These are phyloP conservation scores for Drosophila paracracens DNA, from an alignment of 2,888 invertebrate genomes.

Conservation along the genomic window DNA sequence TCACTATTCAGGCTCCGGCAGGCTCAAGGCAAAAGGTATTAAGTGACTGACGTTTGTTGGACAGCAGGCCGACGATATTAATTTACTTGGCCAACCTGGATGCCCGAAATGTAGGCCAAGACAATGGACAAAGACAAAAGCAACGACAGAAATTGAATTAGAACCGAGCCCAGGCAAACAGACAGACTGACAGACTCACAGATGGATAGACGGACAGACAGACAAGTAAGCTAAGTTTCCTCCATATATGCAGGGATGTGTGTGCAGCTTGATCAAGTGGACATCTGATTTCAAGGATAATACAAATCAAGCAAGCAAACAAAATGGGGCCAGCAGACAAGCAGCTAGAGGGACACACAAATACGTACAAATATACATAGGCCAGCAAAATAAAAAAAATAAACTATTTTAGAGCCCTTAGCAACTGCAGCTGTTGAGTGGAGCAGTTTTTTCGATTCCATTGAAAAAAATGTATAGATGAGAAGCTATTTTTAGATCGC, in stretches of 20 bases:
- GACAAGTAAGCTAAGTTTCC: constrained; percentile 40
- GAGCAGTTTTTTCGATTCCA: neutral
- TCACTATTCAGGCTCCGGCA: constrained; percentile 28
- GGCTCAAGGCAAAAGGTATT: constrained; percentile 47
- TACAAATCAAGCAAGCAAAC: constrained; percentile 60
- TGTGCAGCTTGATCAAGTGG: constrained; percentile 31
- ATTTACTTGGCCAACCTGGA: constrained; percentile 41
- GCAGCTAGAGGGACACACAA: neutral
- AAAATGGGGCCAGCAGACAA: constrained; percentile 43
- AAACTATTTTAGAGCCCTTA: constrained; percentile 16
- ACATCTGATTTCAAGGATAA: constrained; percentile 72
- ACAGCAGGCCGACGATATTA: constrained; percentile 54
- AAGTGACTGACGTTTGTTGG: constrained; percentile 58
- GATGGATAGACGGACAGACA: constrained; percentile 1
- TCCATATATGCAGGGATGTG: constrained; percentile 1
- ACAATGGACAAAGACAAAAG: constrained; percentile 33
- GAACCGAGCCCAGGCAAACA: constrained; percentile 30
- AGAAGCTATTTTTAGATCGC: constrained; percentile 1
- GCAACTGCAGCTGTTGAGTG: constrained; percentile 8
- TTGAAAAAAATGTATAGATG: neutral
- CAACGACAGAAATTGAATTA: constrained; percentile 60
- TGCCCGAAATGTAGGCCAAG: constrained; percentile 62
- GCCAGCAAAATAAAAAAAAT: neutral
- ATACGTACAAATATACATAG: neutral
- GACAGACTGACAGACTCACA: constrained; percentile 12